Percentiles rank a stretch among this genome's conserved stretches.
Evolutionary conservation across 2,797 vertebrate genomes (phyloP).

Genomic region (Coilia nasus): DNA sequence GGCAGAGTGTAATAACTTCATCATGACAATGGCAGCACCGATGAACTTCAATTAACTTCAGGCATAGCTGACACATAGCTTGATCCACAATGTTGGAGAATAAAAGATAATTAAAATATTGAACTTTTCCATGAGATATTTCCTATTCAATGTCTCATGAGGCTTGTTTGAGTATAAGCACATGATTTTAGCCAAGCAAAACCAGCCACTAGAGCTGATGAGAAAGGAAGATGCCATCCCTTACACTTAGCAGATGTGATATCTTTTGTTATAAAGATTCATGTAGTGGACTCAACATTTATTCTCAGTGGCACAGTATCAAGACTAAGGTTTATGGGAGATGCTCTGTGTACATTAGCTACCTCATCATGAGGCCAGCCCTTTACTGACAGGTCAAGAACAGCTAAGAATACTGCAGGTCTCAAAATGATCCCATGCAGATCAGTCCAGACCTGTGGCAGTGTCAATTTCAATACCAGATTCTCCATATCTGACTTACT

Average conservation of each 20-base stretch:
- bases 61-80: not conserved
- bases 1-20: slow-evolving; percentile 13
- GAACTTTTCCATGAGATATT: not conserved
- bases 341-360: not conserved
- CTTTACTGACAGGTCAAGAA: not conserved
- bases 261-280: not conserved
- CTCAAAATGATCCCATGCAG: not conserved
- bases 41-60: slow-evolving; percentile 11
- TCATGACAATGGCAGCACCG: not conserved
- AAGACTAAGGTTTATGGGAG: not conserved
- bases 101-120: not conserved
- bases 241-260: not conserved
- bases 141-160: not conserved
- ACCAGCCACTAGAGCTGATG: not conserved
- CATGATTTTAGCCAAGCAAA: not conserved
- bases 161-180: not conserved
- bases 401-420: too few relatives aligned
- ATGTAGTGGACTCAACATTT: too few relatives aligned
- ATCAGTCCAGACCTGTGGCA: not conserved
- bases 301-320: too few relatives aligned
- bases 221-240: not conserved
- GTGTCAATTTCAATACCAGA: not conserved
- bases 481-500: not conserved
- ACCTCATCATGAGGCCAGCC: not conserved
- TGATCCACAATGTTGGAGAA: not conserved